Conservation (phyloP, 2,888 invertebrate genomes). For the Cheilosia grossa region DNA sequence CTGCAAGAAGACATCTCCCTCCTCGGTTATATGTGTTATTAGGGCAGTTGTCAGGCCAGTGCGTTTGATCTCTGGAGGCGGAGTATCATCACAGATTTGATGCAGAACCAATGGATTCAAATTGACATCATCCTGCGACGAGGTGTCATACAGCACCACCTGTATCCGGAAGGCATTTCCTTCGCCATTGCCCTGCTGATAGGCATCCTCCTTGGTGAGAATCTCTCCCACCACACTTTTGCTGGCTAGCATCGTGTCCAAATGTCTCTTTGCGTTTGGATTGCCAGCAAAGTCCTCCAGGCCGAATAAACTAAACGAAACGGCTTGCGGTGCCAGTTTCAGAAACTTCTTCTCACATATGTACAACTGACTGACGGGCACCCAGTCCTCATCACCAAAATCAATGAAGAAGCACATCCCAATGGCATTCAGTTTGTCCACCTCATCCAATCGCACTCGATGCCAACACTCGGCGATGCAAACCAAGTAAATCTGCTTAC, state of each 20-base stretch:
- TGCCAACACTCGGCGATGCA: conserved; percentile 85
- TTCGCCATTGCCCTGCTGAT: conserved; percentile 73
- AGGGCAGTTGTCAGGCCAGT: conserved; percentile 79
- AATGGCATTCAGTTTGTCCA: conserved; percentile 83
- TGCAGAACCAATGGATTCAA: conserved; percentile 86
- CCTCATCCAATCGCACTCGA: conserved; percentile 84
- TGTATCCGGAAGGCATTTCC: conserved; percentile 82
- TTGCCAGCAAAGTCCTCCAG: conserved; percentile 86
- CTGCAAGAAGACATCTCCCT: conserved; percentile 81
- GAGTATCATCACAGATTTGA: conserved; percentile 83
- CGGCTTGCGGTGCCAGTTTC: conserved; percentile 88
- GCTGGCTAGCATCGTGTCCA: conserved; percentile 84
- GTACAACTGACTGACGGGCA: conserved; percentile 85
- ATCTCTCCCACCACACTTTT: conserved; percentile 86
- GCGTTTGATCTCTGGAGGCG: conserved; percentile 79
- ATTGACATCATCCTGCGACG: conserved; percentile 86
- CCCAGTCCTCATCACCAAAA: conserved; percentile 88
- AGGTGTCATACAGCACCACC: conserved; percentile 87
- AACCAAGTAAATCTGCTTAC: conserved; percentile 81
- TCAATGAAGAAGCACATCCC: conserved; percentile 89
- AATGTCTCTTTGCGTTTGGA: conserved; percentile 79
- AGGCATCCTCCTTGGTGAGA: conserved; percentile 80
- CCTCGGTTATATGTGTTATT: conserved; percentile 80
- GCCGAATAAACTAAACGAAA: conserved; percentile 88
- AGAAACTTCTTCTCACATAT: conserved; percentile 87